A percentile compares a stretch with the other conserved stretches of the same genome.
Conservation (phyloP, 2,113 vertebrate genomes). For the Cranoglanis bouderius region DNA sequence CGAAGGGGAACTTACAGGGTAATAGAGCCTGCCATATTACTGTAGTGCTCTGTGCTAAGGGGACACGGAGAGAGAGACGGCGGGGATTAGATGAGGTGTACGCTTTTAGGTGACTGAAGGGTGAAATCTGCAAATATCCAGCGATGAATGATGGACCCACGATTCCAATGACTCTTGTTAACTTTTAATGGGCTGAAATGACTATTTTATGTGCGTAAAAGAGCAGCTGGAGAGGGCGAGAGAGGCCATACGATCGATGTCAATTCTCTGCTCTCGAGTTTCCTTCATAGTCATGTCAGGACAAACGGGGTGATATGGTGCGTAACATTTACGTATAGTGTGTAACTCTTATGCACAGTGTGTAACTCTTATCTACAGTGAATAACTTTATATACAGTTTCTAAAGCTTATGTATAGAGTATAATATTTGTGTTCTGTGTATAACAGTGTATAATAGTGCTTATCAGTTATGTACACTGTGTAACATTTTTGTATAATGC, state of each 20-base stretch:
- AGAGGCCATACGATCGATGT: not conserved
- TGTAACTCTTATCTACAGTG: not conserved
- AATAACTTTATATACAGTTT: not conserved
- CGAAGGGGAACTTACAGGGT: slow-evolving; percentile 53
- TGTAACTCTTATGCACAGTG: not conserved
- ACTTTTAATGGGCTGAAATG: not conserved
- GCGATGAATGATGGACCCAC: slow-evolving; percentile 38
- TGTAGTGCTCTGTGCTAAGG: slow-evolving; percentile 73
- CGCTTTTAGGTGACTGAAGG: not conserved
- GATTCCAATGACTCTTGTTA: not conserved
- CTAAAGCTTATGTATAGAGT: not conserved
- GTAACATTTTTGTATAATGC: not conserved
- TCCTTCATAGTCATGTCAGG: not conserved
- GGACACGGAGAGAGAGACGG: slow-evolving; percentile 51
- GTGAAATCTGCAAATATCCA: slow-evolving; percentile 6
- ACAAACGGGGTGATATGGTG: not conserved
- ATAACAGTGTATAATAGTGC: not conserved
- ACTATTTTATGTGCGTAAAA: not conserved
- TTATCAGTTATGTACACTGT: not conserved
- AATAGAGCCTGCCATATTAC: slow-evolving; percentile 74
- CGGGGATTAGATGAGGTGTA: not conserved
- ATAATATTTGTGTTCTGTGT: not conserved
- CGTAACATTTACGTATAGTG: not conserved
- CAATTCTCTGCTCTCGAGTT: not conserved
- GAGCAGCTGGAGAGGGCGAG: not conserved